phyloP scores from a whole-genome alignment of 2,888 invertebrate genomes.

The Biston betularia region DNA sequence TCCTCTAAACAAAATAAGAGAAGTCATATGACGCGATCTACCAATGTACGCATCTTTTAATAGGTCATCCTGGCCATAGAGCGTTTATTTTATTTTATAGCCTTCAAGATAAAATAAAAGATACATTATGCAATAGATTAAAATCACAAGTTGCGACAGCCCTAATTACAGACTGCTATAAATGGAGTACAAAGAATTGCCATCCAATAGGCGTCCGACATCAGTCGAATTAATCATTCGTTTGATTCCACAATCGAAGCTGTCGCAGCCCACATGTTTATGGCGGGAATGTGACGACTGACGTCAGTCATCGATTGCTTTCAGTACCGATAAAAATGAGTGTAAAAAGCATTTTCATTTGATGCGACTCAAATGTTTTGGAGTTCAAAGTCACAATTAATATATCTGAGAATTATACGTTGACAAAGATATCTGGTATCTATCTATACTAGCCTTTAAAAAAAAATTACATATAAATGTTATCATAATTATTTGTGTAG shows the following conservation, averaged over 20 bases:
- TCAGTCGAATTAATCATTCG: conserved; percentile 30
- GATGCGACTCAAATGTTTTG: not conserved
- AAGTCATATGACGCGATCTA: too few species aligned
- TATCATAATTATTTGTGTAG: too few species aligned
- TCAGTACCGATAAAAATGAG: conserved; percentile 4
- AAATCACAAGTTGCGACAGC: not conserved
- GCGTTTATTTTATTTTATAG: not conserved
- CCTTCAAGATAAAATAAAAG: not conserved
- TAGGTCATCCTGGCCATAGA: too few species aligned
- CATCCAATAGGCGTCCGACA: conserved; percentile 17
- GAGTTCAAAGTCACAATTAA: not conserved
- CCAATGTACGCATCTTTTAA: too few species aligned
- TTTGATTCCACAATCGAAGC: conserved; percentile 21
- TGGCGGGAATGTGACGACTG: conserved; percentile 12
- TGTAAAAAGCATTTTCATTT: conserved; percentile 7
- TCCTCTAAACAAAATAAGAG: too few species aligned
- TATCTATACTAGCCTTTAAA: too few species aligned
- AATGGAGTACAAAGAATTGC: conserved; percentile 15
- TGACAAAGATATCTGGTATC: not conserved
- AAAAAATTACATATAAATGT: too few species aligned
- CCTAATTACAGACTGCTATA: conserved; percentile 12
- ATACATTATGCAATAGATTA: too few species aligned
- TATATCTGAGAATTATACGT: not conserved
- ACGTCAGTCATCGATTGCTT: conserved; percentile 11
- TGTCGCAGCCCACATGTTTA: conserved; percentile 27